Evolutionary conservation across 2,888 invertebrate species (phyloP).

Genomic region (Eupithecia dodoneata): DNA sequence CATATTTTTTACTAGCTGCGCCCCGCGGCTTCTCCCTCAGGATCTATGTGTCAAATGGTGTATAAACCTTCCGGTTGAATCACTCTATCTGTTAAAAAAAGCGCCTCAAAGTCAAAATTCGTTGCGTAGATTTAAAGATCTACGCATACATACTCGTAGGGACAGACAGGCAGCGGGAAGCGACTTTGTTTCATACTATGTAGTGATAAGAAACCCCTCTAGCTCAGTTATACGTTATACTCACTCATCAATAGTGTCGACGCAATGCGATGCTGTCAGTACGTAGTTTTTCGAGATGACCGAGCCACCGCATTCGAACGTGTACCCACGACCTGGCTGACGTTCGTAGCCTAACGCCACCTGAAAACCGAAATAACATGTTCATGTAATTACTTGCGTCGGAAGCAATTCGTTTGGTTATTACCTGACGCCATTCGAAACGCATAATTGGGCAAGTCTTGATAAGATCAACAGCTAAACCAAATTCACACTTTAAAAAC

Average conservation of each 20-base stretch:
- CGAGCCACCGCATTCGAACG: slow-evolving; percentile 75
- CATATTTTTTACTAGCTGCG: too few species aligned
- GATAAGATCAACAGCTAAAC: neutral
- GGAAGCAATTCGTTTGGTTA: neutral
- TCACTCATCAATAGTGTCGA: slow-evolving; percentile 69
- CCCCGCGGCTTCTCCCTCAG: too few species aligned
- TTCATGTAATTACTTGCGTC: neutral
- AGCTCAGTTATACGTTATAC: slow-evolving; percentile 18
- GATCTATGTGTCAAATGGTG: too few species aligned
- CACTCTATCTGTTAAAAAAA: too few species aligned
- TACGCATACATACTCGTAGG: too few species aligned
- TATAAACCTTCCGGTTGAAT: too few species aligned
- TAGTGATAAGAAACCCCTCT: too few species aligned
- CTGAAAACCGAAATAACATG: slow-evolving; percentile 49
- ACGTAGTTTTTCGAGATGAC: slow-evolving; percentile 66
- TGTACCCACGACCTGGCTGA: slow-evolving; percentile 53
- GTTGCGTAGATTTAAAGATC: too few species aligned
- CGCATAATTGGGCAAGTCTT: neutral
- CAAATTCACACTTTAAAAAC: too few species aligned
- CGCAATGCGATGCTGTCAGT: slow-evolving; percentile 76
- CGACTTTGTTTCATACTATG: too few species aligned
- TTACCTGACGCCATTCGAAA: neutral
- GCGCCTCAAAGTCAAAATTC: too few species aligned
- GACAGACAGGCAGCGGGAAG: too few species aligned
- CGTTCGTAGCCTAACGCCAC: slow-evolving; percentile 70